A percentile compares a stretch with the other conserved stretches of the same genome.
These are phyloP conservation scores for Paralinhomoeus sp. DNA, from an alignment of 2,888 invertebrate species.

Conservation along the genomic window DNA sequence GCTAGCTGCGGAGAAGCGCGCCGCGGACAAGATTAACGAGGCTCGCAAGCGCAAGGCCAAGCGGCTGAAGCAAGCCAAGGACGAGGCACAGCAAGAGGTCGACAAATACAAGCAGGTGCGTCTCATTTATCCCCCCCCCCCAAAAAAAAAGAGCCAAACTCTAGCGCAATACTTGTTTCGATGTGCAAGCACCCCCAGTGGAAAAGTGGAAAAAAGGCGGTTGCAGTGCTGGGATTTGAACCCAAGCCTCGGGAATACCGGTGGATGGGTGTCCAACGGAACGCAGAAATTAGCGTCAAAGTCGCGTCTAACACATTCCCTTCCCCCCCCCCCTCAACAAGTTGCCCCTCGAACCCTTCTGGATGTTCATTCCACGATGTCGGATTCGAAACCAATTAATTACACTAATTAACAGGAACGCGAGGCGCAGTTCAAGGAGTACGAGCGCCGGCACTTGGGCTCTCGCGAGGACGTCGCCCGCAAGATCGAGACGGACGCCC, in stretches of 20 bases:
- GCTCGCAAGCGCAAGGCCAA: conserved; percentile 88
- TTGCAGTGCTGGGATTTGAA: too few relatives aligned
- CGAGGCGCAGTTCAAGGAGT: conserved; percentile 21
- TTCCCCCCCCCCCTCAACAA: too few relatives aligned
- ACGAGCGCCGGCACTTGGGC: conserved; percentile 22
- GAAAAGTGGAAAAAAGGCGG: too few relatives aligned
- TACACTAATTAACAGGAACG: conserved; percentile 14
- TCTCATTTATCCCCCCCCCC: neutral
- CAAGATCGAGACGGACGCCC: conserved; percentile 19
- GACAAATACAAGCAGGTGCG: conserved; percentile 56
- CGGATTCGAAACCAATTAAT: too few relatives aligned
- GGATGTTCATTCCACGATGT: too few relatives aligned
- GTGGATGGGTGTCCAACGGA: too few relatives aligned
- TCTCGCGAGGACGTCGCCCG: conserved; percentile 22
- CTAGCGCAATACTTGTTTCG: too few relatives aligned
- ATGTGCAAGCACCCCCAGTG: too few relatives aligned
- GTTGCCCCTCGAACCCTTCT: too few relatives aligned
- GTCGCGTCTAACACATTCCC: neutral
- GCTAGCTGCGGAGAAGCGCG: conserved; percentile 85
- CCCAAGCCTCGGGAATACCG: too few relatives aligned
- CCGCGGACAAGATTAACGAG: conserved; percentile 92
- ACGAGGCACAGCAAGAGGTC: conserved; percentile 93
- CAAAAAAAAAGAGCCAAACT: too few relatives aligned
- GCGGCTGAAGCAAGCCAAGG: conserved; percentile 93
- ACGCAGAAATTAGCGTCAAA: too few relatives aligned